Evolutionary conservation across 2,113 vertebrate genomes (phyloP).

Genomic region (Python bivittatus): DNA sequence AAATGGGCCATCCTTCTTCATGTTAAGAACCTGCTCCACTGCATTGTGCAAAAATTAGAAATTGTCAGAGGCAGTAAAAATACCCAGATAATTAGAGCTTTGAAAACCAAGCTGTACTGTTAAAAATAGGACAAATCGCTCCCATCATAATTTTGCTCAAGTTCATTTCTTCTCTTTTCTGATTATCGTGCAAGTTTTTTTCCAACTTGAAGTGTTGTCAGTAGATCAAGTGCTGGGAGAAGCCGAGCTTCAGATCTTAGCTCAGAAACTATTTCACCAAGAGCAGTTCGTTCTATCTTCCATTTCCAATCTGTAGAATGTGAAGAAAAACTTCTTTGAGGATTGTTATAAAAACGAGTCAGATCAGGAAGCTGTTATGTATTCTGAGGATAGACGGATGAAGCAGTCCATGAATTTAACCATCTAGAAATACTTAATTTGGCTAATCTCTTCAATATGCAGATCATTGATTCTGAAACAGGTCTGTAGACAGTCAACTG

Average conservation of each 20-base stretch:
- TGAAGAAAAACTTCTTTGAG: not conserved
- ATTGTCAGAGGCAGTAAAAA: constrained; percentile 12
- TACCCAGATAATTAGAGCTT: constrained; percentile 30
- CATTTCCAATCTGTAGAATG: not conserved
- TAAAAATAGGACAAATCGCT: constrained; percentile 6
- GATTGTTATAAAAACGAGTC: not conserved
- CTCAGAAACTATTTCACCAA: not conserved
- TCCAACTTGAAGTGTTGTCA: not conserved
- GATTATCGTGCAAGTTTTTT: not conserved
- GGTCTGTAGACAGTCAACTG: not conserved
- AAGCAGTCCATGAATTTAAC: not conserved
- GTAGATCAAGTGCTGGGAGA: not conserved
- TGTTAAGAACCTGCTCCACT: not conserved
- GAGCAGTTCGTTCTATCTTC: not conserved
- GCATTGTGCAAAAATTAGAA: constrained; percentile 23
- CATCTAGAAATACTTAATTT: not conserved
- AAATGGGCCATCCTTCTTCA: constrained; percentile 6
- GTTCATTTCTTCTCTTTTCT: not conserved
- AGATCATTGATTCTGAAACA: not conserved
- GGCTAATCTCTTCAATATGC: not conserved
- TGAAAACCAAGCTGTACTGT: not conserved
- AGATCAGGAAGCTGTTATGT: not conserved
- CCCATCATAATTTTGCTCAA: not conserved
- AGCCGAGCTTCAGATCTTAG: not conserved
- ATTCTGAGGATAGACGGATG: not conserved